These are phyloP conservation scores for Apamea monoglypha DNA, from an alignment of 2,888 invertebrate genomes.

Conservation along the genomic window DNA sequence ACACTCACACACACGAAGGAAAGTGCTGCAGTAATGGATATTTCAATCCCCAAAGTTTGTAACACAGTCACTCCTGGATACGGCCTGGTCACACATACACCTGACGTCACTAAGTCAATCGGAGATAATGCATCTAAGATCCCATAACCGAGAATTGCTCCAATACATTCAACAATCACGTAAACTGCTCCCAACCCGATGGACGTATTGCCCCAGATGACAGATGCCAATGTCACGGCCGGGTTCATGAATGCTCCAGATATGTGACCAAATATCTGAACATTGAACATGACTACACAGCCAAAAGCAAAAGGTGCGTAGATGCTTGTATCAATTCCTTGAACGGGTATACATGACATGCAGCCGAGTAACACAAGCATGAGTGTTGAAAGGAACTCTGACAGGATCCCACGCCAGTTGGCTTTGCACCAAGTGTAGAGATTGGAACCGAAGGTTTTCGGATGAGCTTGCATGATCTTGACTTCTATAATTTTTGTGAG, in stretches of 20 bases:
- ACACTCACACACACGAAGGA: conserved; percentile 92
- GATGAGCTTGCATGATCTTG: conserved; percentile 59
- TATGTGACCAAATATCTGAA: conserved; percentile 94
- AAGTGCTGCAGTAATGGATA: conserved; percentile 91
- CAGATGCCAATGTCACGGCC: conserved; percentile 92
- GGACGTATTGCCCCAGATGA: conserved; percentile 90
- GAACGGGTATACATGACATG: conserved; percentile 91
- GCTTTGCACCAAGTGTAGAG: conserved; percentile 69
- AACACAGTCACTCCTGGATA: conserved; percentile 83
- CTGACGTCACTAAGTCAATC: conserved; percentile 73
- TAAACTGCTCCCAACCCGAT: conserved; percentile 91
- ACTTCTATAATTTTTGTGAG: conserved; percentile 55
- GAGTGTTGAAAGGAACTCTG: conserved; percentile 93
- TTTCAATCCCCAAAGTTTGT: conserved; percentile 92
- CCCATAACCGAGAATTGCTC: conserved; percentile 93
- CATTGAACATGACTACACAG: conserved; percentile 92
- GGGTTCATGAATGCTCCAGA: conserved; percentile 95
- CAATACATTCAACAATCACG: conserved; percentile 91
- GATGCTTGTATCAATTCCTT: conserved; percentile 84
- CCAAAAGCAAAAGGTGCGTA: conserved; percentile 92
- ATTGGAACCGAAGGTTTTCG: conserved; percentile 26
- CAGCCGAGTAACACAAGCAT: conserved; percentile 93
- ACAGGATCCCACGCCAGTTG: conserved; percentile 79
- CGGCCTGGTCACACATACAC: conserved; percentile 92
- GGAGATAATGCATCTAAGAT: conserved; percentile 89